Conservation (phyloP, 2,888 invertebrate genomes). For the Mamestra brassicae region DNA sequence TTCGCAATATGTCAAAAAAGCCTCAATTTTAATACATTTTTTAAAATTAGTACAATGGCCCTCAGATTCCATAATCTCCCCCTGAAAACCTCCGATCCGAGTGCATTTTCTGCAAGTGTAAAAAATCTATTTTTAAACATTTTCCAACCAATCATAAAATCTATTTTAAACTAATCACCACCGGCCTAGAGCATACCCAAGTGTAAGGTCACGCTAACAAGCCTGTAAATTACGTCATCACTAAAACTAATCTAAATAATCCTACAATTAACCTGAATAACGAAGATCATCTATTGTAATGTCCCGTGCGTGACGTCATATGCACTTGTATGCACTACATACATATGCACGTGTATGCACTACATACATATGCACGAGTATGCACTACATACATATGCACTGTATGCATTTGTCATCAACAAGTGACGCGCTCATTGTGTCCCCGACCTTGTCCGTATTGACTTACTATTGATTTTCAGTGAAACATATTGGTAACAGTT, state of each 20-base stretch:
- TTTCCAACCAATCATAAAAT: too few species aligned
- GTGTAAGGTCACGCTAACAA: background rate
- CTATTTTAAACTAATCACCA: background rate
- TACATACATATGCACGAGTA: slow-evolving; percentile 26
- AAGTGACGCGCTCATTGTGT: slow-evolving; percentile 32
- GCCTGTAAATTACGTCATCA: slow-evolving; percentile 13
- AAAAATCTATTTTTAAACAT: too few species aligned
- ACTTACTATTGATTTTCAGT: slow-evolving; percentile 34
- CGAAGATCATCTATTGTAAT: slow-evolving; percentile 18
- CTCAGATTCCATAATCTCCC: too few species aligned
- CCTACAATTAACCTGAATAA: slow-evolving; percentile 30
- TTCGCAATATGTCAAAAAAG: too few species aligned
- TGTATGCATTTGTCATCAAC: slow-evolving; percentile 12
- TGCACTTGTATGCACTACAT: slow-evolving; percentile 4
- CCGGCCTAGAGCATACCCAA: background rate
- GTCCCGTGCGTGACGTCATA: slow-evolving; percentile 32
- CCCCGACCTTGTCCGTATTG: slow-evolving; percentile 48
- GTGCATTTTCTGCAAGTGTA: too few species aligned
- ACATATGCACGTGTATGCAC: slow-evolving; percentile 15
- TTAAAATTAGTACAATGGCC: too few species aligned
- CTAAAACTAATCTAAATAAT: slow-evolving; percentile 16
- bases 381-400: slow-evolving; percentile 9
- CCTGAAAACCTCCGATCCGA: too few species aligned
- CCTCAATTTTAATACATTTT: too few species aligned
- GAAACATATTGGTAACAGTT: slow-evolving; percentile 37